Evolutionary conservation across 2,797 vertebrate species (phyloP).

Genomic region (Melanotaenia pygmaea): DNA sequence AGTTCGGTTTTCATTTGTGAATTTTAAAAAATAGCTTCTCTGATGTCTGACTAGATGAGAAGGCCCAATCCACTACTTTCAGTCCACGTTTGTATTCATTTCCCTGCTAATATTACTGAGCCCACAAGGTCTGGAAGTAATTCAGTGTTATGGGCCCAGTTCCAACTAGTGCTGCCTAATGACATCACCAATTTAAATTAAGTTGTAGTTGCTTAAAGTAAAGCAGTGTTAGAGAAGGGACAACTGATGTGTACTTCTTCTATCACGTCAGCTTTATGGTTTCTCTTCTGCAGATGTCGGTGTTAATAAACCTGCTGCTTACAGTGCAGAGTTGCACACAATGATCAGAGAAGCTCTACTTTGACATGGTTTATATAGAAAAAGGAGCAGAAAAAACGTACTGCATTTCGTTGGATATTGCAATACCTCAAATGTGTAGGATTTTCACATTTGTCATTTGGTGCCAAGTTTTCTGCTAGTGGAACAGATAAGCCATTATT

Average conservation of each 20-base stretch:
- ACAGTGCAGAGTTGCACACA: not conserved
- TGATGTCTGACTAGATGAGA: not conserved
- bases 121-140: conserved; percentile 42
- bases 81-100: conserved; percentile 10
- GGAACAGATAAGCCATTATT: not conserved
- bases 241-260: not conserved
- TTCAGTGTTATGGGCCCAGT: conserved; percentile 12
- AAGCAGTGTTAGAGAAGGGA: not conserved
- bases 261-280: not conserved
- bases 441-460: not conserved
- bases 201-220: conserved; percentile 14
- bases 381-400: not conserved
- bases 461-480: not conserved
- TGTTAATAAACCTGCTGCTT: not conserved
- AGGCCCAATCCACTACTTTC: conserved; percentile 10
- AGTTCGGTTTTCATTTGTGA: not conserved
- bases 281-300: conserved; percentile 11
- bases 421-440: not conserved
- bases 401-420: not conserved
- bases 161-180: conserved; percentile 28
- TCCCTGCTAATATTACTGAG: conserved; percentile 20
- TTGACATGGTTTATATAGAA: not conserved
- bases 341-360: conserved; percentile 1
- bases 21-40: not conserved
- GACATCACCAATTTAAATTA: conserved; percentile 34